A percentile compares a stretch with the other conserved stretches of the same genome.
Conservation (phyloP, 2,113 vertebrate species). For the Geococcyx californianus region DNA sequence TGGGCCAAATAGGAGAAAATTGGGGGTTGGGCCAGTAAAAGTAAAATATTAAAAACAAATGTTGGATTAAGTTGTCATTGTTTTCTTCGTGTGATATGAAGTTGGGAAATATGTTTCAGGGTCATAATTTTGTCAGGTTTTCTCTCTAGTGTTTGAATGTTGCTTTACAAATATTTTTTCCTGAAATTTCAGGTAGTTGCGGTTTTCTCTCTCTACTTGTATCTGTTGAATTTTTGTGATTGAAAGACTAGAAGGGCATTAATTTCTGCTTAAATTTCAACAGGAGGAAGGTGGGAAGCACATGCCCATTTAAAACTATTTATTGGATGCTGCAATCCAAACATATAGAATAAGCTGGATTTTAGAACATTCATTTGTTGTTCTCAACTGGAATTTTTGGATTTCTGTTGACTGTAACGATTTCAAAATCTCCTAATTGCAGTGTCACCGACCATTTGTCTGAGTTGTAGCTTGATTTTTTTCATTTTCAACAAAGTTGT, state of each 20-base stretch:
- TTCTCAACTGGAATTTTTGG: not conserved
- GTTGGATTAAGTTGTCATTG: not conserved
- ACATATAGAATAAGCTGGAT: not conserved
- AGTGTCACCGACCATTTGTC: not conserved
- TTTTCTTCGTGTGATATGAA: fast-evolving
- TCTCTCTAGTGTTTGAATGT: not conserved
- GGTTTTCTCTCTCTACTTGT: not conserved
- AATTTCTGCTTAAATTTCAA: not conserved
- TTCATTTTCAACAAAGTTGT: not conserved
- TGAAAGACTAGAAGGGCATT: not conserved
- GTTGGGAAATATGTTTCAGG: not conserved
- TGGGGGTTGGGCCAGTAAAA: not conserved
- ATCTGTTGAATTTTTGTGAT: not conserved
- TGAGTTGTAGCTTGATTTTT: not conserved
- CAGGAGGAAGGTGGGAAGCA: not conserved
- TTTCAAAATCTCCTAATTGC: not conserved
- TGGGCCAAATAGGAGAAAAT: not conserved
- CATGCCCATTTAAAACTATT: not conserved
- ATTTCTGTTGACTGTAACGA: not conserved
- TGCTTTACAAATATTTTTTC: not conserved
- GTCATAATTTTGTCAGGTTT: not conserved
- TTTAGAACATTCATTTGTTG: not conserved
- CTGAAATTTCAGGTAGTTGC: not conserved
- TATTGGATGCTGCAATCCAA: not conserved
- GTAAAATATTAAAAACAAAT: not conserved